A percentile compares a stretch with the other conserved stretches of the same genome.
Conservation (phyloP, 2,113 vertebrate species). For the Ictalurus punctatus region DNA sequence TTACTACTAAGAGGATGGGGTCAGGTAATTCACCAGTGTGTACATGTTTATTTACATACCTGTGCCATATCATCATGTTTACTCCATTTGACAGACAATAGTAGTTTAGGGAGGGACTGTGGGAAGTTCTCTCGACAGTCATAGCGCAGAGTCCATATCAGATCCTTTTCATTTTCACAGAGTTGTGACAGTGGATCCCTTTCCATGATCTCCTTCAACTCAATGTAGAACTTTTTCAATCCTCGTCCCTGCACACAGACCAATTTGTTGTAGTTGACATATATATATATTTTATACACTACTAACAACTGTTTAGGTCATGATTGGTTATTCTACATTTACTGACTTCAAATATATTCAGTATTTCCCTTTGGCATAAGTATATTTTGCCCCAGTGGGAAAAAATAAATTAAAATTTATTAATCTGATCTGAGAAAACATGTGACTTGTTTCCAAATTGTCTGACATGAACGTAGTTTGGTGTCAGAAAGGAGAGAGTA, state of each 20-base stretch:
- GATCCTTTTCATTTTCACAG: slow-evolving; percentile 99
- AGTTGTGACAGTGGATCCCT: slow-evolving; percentile 94
- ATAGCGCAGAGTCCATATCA: slow-evolving; percentile 94
- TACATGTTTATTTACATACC: slow-evolving; percentile 68
- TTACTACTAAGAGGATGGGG: neutral
- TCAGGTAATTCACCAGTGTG: neutral
- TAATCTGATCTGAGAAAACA: neutral
- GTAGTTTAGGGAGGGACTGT: slow-evolving; percentile 91
- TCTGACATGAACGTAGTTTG: neutral
- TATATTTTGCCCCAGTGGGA: neutral
- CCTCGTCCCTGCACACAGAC: slow-evolving; percentile 82
- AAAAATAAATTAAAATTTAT: neutral
- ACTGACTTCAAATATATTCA: neutral
- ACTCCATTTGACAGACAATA: slow-evolving; percentile 97
- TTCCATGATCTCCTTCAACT: slow-evolving; percentile 98
- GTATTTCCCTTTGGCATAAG: neutral
- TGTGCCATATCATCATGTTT: slow-evolving; percentile 99
- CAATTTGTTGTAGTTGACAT: neutral
- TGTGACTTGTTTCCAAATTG: neutral
- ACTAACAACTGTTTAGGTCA: neutral
- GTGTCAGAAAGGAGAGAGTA: neutral
- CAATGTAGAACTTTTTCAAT: slow-evolving; percentile 93
- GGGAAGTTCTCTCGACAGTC: slow-evolving; percentile 94
- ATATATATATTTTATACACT: neutral
- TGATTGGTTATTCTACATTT: neutral